Evolutionary conservation across 2,797 vertebrate species (phyloP).

Genomic region (Ctenosaura bakeri): DNA sequence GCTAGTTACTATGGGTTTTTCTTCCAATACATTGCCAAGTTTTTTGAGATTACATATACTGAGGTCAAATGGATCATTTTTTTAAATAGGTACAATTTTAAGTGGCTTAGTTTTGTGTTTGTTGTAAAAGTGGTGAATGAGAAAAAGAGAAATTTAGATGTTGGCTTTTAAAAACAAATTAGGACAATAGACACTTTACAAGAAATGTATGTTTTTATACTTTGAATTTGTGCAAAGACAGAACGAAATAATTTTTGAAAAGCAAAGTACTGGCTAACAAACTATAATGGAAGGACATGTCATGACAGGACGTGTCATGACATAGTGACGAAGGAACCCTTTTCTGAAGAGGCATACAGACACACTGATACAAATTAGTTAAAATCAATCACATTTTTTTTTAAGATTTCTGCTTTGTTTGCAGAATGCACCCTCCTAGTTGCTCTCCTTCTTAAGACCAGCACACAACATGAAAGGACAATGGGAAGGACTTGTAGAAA

Average conservation of each 20-base stretch:
- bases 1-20: not conserved
- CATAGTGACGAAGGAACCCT: too few relatives aligned
- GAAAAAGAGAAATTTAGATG: not conserved
- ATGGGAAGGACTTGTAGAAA: not conserved
- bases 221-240: not conserved
- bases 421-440: too few relatives aligned
- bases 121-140: not conserved
- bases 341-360: not conserved
- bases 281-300: slow-evolving; percentile 2
- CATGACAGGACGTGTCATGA: not conserved
- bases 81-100: not conserved
- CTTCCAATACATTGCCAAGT: not conserved
- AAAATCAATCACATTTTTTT: too few relatives aligned
- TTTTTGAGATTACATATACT: not conserved
- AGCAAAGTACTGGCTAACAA: not conserved
- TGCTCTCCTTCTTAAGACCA: too few relatives aligned
- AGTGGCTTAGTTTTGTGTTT: not conserved
- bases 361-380: too few relatives aligned
- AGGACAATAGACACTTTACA: not conserved
- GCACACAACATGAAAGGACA: too few relatives aligned
- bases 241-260: not conserved
- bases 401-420: too few relatives aligned
- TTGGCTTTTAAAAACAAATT: not conserved
- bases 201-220: not conserved
- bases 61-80: not conserved